Evolutionary conservation across 2,888 invertebrate species (phyloP).

Genomic region (Pseudanteris insignis): DNA sequence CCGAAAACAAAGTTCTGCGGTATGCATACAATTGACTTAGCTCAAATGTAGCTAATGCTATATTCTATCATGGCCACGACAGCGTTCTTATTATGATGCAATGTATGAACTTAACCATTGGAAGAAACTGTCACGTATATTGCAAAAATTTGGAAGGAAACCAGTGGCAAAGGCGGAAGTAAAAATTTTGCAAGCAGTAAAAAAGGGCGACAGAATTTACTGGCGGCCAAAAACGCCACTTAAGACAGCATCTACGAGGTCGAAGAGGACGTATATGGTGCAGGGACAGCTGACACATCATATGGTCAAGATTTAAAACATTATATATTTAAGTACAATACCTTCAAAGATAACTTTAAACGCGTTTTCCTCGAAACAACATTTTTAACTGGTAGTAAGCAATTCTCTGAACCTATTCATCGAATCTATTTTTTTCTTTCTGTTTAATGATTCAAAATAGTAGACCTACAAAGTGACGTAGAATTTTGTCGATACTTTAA

Average conservation of each 20-base stretch:
- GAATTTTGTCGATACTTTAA: conserved; percentile 13
- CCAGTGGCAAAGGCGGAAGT: conserved; percentile 4
- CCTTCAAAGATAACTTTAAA: conserved; percentile 14
- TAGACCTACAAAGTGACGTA: conserved; percentile 6
- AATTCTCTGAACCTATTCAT: conserved; percentile 5
- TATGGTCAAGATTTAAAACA: conserved; percentile 11
- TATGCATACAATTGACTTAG: conserved; percentile 1
- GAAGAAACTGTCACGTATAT: conserved; percentile 2
- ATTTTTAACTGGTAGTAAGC: conserved; percentile 6
- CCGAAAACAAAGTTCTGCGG: conserved; percentile 38
- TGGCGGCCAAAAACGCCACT: not conserved
- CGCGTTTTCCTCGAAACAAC: conserved; percentile 11
- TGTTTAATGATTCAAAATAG: conserved; percentile 3
- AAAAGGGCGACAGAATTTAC: conserved; percentile 8
- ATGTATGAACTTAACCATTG: conserved; percentile 8
- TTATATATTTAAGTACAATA: conserved; percentile 7
- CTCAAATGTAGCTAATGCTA: not conserved
- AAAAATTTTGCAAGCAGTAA: conserved; percentile 8
- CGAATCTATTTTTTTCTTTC: conserved; percentile 10
- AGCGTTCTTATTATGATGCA: conserved; percentile 18
- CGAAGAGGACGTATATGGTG: conserved; percentile 18
- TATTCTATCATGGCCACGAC: conserved; percentile 11
- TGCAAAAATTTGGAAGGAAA: conserved; percentile 5
- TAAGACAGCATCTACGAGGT: conserved; percentile 11
- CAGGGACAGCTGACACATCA: conserved; percentile 20